Evolutionary conservation across 2,797 vertebrate genomes (phyloP).

Genomic region (Picus viridis): DNA sequence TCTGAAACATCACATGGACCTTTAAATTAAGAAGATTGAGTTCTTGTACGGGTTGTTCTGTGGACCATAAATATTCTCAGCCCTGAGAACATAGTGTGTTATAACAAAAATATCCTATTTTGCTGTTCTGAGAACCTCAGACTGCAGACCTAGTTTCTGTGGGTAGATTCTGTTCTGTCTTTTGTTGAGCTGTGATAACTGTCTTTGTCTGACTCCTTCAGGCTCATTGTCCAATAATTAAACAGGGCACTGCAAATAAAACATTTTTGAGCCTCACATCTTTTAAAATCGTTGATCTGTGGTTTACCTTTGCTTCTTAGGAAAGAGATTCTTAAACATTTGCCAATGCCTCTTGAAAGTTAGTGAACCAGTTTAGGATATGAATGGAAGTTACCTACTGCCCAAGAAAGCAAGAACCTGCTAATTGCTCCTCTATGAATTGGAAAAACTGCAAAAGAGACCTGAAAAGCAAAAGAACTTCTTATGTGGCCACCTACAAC

Average conservation of each 20-base stretch:
- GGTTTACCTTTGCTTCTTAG: neutral
- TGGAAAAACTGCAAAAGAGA: neutral
- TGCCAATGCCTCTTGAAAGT: neutral
- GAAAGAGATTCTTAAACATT: neutral
- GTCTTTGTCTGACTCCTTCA: neutral
- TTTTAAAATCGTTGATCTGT: neutral
- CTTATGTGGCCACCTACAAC: neutral
- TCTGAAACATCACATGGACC: neutral
- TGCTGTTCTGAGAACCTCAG: neutral
- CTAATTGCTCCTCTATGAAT: neutral
- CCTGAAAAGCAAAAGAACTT: neutral
- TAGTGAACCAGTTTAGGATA: neutral
- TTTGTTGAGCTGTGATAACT: neutral
- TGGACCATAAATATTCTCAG: neutral
- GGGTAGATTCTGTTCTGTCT: neutral
- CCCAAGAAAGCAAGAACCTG: neutral
- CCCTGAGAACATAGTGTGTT: neutral
- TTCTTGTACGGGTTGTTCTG: neutral
- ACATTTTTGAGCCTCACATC: neutral
- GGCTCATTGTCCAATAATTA: neutral
- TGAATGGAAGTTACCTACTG: neutral
- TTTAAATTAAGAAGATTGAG: neutral
- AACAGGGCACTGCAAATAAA: neutral
- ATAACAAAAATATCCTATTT: neutral
- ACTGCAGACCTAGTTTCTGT: neutral